Evolutionary conservation across 2,888 invertebrate genomes (phyloP).

Genomic region (Oscheius sp.): DNA sequence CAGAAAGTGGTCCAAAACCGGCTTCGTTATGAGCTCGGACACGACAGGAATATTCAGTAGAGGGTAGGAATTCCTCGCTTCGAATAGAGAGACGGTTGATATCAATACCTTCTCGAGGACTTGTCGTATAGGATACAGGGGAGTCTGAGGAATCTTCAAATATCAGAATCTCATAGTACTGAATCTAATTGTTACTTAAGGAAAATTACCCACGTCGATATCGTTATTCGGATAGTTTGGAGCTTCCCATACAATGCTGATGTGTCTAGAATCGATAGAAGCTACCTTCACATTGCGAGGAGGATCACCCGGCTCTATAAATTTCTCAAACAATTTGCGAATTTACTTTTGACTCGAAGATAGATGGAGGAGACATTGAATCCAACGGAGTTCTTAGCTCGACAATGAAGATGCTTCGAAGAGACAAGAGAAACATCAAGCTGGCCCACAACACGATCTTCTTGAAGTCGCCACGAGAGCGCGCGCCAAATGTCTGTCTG

Average conservation of each 20-base stretch:
- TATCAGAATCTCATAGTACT: slow-evolving; percentile 23
- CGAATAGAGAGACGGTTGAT: neutral
- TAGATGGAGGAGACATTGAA: slow-evolving; percentile 41
- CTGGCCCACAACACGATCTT: neutral
- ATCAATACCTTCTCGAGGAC: slow-evolving; percentile 6
- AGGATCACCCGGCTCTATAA: slow-evolving; percentile 51
- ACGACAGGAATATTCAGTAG: slow-evolving; percentile 41
- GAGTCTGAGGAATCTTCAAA: neutral
- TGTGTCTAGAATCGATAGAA: slow-evolving; percentile 42
- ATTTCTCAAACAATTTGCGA: neutral
- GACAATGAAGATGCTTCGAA: slow-evolving; percentile 44
- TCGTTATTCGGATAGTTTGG: slow-evolving; percentile 45
- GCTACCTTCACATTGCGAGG: slow-evolving; percentile 44
- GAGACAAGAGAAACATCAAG: slow-evolving; percentile 33
- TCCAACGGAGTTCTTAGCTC: slow-evolving; percentile 47
- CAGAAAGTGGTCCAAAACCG: slow-evolving; percentile 45
- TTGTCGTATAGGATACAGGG: neutral
- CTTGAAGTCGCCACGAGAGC: slow-evolving; percentile 1
- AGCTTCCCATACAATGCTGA: slow-evolving; percentile 43
- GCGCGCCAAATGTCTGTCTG: slow-evolving; percentile 46
- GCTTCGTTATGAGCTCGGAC: slow-evolving; percentile 46
- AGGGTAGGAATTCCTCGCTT: slow-evolving; percentile 38
- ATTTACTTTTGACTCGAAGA: slow-evolving; percentile 46
- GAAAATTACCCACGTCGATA: slow-evolving; percentile 26
- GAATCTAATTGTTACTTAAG: neutral